phyloP scores from a whole-genome alignment of 2,113 vertebrate genomes.

The Paramormyrops kingsleyae region DNA sequence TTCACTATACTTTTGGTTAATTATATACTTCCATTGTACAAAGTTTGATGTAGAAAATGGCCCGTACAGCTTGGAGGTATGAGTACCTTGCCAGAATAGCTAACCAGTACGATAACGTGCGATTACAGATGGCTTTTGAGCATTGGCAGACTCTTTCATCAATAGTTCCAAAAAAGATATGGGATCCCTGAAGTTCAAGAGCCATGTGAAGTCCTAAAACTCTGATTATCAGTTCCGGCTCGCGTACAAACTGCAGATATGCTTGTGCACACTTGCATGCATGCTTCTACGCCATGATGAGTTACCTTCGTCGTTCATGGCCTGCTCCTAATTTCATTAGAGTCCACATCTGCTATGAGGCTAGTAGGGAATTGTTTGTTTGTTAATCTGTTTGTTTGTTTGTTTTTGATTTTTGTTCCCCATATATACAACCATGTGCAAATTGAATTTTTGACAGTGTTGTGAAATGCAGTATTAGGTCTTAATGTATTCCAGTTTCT shows the following conservation, averaged over 20 bases:
- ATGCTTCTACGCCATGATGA: background rate
- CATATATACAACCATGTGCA: background rate
- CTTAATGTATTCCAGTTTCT: background rate
- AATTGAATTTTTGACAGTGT: background rate
- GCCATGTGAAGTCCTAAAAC: background rate
- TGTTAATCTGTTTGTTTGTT: background rate
- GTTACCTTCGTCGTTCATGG: background rate
- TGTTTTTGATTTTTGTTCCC: background rate
- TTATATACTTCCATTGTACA: slow-evolving; percentile 9
- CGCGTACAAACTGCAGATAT: background rate
- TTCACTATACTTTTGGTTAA: slow-evolving; percentile 1
- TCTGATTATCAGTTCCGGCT: background rate
- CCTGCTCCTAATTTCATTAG: background rate
- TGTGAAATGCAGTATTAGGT: background rate
- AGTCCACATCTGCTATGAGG: background rate
- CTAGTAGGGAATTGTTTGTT: background rate
- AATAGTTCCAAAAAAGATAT: slow-evolving; percentile 1
- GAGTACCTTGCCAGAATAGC: background rate
- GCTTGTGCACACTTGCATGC: no score
- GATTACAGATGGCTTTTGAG: background rate
- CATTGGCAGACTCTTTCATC: background rate
- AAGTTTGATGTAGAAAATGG: background rate
- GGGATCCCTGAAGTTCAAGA: background rate
- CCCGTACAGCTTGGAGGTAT: background rate
- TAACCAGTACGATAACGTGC: background rate